Evolutionary conservation across 2,888 invertebrate species (phyloP).

Genomic region (Ochlodes sylvanus): DNA sequence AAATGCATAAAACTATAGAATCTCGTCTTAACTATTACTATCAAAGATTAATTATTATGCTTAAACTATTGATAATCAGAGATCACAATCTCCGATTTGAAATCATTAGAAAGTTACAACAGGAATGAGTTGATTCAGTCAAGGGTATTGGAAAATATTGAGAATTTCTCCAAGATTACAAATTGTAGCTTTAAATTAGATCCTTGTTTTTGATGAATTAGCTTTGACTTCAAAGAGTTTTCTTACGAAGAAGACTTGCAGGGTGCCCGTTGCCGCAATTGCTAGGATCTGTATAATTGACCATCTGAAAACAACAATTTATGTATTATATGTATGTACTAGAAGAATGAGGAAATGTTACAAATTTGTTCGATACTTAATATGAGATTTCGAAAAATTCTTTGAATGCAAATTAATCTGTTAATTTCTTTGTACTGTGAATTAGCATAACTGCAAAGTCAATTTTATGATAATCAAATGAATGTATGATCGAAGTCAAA

Average conservation of each 20-base stretch:
- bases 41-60: conserved; percentile 32
- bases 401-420: too few species aligned
- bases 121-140: conserved; percentile 48
- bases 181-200: conserved; percentile 58
- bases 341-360: not conserved
- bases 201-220: conserved; percentile 85
- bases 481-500: too few species aligned
- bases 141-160: conserved; percentile 20
- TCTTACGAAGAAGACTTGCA: conserved; percentile 94
- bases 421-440: too few species aligned
- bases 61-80: conserved; percentile 39
- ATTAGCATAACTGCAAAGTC: too few species aligned
- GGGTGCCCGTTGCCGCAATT: conserved; percentile 90
- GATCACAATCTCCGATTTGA: conserved; percentile 43
- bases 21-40: conserved; percentile 31
- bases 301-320: conserved; percentile 83
- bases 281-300: conserved; percentile 94
- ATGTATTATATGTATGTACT: not conserved
- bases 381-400: too few species aligned
- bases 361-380: too few species aligned
- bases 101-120: conserved; percentile 36
- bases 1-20: conserved; percentile 22
- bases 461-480: too few species aligned
- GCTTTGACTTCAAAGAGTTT: conserved; percentile 94
- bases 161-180: conserved; percentile 6